These are phyloP conservation scores for Mesochorus sp. DNA, from an alignment of 2,888 invertebrate species.

Conservation along the genomic window DNA sequence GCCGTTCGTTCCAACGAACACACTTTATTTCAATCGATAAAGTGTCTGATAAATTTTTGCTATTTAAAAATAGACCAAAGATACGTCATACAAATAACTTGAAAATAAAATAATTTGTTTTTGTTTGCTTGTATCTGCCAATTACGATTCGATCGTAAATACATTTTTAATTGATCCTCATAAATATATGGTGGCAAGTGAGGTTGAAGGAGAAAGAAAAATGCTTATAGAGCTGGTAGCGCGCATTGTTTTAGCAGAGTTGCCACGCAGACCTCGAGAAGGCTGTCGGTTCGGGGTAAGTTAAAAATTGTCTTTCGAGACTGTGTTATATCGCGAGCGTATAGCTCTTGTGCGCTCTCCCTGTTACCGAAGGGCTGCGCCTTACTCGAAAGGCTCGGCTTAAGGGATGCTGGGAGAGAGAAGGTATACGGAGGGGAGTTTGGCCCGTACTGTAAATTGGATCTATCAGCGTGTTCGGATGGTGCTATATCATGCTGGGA, in stretches of 20 bases:
- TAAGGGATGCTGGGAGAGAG: slow-evolving; percentile 29
- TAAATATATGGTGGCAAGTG: slow-evolving; percentile 41
- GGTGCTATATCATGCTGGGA: slow-evolving; percentile 81
- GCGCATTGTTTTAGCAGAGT: slow-evolving; percentile 51
- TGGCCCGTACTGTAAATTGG: slow-evolving; percentile 79
- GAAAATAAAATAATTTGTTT: too few species aligned
- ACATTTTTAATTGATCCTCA: slow-evolving; percentile 41
- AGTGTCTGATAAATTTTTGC: too few species aligned
- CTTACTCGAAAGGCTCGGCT: slow-evolving; percentile 39
- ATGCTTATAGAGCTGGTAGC: slow-evolving; percentile 47
- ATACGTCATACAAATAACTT: neutral
- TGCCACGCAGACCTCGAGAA: slow-evolving; percentile 56
- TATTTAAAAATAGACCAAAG: too few species aligned
- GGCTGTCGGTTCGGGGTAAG: slow-evolving; percentile 46
- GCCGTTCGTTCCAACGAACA: neutral
- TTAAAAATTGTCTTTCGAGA: slow-evolving; percentile 68
- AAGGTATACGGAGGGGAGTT: slow-evolving; percentile 3
- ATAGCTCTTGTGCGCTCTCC: slow-evolving; percentile 33
- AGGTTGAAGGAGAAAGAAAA: slow-evolving; percentile 3
- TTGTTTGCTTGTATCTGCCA: too few species aligned
- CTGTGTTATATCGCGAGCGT: slow-evolving; percentile 29
- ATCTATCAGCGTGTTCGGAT: slow-evolving; percentile 81
- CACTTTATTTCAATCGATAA: too few species aligned
- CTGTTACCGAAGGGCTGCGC: slow-evolving; percentile 24
- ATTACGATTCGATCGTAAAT: slow-evolving; percentile 15